These are phyloP conservation scores for Galerucella calmariensis DNA, from an alignment of 2,888 invertebrate genomes.

Conservation along the genomic window DNA sequence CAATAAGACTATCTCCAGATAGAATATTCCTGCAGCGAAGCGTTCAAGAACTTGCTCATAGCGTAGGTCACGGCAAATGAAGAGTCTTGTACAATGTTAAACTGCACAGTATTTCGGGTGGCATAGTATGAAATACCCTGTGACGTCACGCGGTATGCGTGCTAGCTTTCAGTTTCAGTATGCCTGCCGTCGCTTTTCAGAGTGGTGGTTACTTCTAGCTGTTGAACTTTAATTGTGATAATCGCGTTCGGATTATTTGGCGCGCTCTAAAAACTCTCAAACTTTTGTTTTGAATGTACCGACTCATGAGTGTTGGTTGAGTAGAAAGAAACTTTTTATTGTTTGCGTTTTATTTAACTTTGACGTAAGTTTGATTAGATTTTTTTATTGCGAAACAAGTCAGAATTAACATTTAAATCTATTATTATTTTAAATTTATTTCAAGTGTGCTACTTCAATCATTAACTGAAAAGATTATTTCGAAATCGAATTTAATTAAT, in stretches of 20 bases:
- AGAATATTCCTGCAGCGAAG: neutral
- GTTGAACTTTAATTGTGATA: conserved; percentile 19
- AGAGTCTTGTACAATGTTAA: conserved; percentile 14
- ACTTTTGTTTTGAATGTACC: neutral
- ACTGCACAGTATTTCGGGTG: conserved; percentile 19
- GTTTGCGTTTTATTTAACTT: neutral
- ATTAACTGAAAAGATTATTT: no score
- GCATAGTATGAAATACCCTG: conserved; percentile 38
- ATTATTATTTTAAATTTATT: no score
- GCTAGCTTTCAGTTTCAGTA: conserved; percentile 52
- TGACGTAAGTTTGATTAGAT: neutral
- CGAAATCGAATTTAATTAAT: no score
- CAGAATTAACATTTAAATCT: no score
- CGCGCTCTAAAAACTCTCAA: conserved; percentile 17
- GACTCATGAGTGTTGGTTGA: neutral
- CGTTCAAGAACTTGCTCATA: neutral
- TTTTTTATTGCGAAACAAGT: neutral
- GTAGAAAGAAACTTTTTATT: neutral
- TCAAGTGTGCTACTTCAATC: no score
- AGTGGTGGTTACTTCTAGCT: conserved; percentile 24
- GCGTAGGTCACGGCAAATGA: conserved; percentile 9
- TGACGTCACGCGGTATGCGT: conserved; percentile 46
- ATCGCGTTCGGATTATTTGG: conserved; percentile 1
- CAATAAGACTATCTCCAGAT: neutral
- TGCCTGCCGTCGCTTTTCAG: conserved; percentile 45